Conservation (phyloP, 2,888 invertebrate species). For the Caenorhabditis panamensis region DNA sequence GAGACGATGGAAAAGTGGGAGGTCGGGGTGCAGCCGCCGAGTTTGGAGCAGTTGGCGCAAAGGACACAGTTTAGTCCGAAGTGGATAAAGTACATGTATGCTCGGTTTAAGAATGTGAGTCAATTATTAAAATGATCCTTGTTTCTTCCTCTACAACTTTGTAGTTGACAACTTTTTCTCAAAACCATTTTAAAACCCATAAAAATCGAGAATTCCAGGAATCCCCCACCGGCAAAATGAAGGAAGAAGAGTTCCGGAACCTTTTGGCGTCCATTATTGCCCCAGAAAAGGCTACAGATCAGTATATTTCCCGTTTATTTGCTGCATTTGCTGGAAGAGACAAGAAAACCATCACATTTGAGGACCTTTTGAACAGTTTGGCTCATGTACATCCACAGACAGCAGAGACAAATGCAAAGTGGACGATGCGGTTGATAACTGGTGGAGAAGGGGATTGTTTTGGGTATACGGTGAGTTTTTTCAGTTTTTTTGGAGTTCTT, state of each 20-base stretch:
- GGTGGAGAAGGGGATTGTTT: constrained; percentile 67
- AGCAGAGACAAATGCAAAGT: constrained; percentile 73
- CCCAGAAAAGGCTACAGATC: constrained; percentile 69
- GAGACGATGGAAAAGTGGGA: constrained; percentile 71
- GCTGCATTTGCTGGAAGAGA: constrained; percentile 63
- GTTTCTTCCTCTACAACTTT: no score
- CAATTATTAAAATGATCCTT: not conserved
- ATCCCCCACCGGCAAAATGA: constrained; percentile 79
- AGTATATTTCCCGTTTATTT: constrained; percentile 67
- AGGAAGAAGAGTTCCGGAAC: constrained; percentile 68
- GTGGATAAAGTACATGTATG: constrained; percentile 79
- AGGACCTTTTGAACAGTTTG: constrained; percentile 68
- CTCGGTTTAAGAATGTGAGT: constrained; percentile 76
- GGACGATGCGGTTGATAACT: constrained; percentile 77
- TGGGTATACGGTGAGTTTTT: constrained; percentile 61
- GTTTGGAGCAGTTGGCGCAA: constrained; percentile 55
- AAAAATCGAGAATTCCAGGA: constrained; percentile 70
- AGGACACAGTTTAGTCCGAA: constrained; percentile 62
- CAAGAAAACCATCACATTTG: constrained; percentile 68
- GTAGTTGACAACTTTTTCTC: no score
- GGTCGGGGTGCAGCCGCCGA: constrained; percentile 67
- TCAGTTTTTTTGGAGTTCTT: no score
- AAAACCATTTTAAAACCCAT: no score
- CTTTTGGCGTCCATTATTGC: constrained; percentile 67
- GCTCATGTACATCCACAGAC: constrained; percentile 65